phyloP scores from a whole-genome alignment of 2,797 vertebrate species.

The Acanthopagrus latus region DNA sequence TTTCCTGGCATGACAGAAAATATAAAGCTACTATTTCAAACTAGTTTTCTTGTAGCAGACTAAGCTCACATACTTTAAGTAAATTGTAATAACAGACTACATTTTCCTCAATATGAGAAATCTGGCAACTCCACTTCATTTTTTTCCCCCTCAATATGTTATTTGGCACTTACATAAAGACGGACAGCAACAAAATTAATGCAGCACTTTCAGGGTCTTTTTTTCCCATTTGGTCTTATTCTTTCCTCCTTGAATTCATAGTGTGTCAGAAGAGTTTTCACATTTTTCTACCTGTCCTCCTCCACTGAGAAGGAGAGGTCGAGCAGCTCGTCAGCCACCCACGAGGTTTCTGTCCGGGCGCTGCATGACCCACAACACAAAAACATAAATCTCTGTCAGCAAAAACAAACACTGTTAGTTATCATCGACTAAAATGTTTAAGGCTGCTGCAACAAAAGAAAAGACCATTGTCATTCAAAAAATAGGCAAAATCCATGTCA shows the following conservation, averaged over 20 bases:
- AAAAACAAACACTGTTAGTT: conserved; percentile 43
- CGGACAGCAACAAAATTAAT: background rate
- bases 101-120: background rate
- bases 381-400: conserved; percentile 62
- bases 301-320: conserved; percentile 82
- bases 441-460: conserved; percentile 34
- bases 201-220: background rate
- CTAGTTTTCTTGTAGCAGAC: background rate
- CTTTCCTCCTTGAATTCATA: conserved; percentile 44
- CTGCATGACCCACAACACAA: conserved; percentile 75
- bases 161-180: background rate
- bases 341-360: conserved; percentile 55
- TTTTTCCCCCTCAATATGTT: background rate
- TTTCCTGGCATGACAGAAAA: too few species aligned
- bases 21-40: too few species aligned
- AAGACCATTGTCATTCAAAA: conserved; percentile 33
- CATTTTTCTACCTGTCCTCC: conserved; percentile 84
- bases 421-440: conserved; percentile 9
- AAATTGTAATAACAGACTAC: background rate
- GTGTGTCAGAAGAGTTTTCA: conserved; percentile 48
- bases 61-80: background rate
- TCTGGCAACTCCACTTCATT: background rate
- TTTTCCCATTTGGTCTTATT: background rate
- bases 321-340: conserved; percentile 80
- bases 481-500: conserved; percentile 10